Percentiles rank a stretch among this genome's conserved stretches.
Evolutionary conservation across 2,797 vertebrate genomes (phyloP).

Genomic region (Malurus leucopterus): DNA sequence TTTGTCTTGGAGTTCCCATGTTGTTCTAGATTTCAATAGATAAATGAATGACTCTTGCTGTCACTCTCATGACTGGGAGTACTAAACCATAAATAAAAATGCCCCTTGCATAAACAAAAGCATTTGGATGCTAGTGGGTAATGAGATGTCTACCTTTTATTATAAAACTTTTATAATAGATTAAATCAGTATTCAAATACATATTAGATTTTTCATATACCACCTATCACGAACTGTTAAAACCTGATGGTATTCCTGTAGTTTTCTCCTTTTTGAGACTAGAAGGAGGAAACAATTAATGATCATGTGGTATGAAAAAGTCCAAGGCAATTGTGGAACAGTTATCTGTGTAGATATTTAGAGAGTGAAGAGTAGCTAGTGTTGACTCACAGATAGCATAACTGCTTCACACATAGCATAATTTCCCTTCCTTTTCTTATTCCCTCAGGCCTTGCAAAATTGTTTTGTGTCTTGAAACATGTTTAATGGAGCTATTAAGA

Average conservation of each 20-base stretch:
- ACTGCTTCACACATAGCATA: neutral
- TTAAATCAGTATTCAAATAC: neutral
- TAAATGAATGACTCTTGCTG: neutral
- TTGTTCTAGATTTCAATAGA: neutral
- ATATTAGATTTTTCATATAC: neutral
- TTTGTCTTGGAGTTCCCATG: neutral
- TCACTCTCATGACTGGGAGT: neutral
- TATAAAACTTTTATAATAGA: neutral
- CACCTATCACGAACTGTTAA: neutral
- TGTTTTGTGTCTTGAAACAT: slow-evolving; percentile 28
- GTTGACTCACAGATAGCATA: slow-evolving; percentile 20
- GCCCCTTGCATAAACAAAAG: neutral
- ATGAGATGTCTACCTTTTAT: neutral
- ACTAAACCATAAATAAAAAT: neutral
- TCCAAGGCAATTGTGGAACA: neutral
- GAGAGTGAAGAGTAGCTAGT: neutral
- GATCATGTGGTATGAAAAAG: neutral
- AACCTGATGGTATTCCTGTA: neutral
- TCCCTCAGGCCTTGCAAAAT: neutral
- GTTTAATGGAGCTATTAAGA: slow-evolving; percentile 47
- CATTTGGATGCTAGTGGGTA: neutral
- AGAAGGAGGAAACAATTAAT: neutral
- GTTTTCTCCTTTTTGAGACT: neutral
- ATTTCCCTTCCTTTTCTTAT: slow-evolving; percentile 1
- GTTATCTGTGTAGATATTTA: neutral